Evolutionary conservation across 2,888 invertebrate genomes (phyloP), one percentile per base, ranked within the genome.

Genomic region (Augochlorella aurata): DNA sequence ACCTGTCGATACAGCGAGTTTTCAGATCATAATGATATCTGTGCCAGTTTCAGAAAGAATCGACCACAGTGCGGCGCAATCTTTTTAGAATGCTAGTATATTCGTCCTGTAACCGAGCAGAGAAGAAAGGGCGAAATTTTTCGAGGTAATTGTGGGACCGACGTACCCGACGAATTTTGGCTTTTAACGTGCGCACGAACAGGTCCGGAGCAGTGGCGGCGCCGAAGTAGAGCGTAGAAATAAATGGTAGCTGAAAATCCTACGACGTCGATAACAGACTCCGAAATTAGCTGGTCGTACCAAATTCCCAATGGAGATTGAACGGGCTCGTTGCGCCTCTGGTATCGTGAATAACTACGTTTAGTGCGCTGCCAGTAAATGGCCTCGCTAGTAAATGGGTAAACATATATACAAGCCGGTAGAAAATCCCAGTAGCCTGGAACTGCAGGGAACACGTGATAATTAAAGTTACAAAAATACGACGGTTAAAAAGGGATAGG

Each of bases 221-320:
- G 21, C 54, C 72, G 76, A 77, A 78, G 77, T 74, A 44, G 81
- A 85, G 83, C 87, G 83, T 77, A 81, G 87, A 84, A 88, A 86
- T 88, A 88, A 88, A 88, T 88, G 88, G 82, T 74, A 81, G 85
- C 81, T 83, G 86, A 88, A 88, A 88, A 88, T 88, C 88, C 88
- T 88, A 84, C 88, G 88, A 87, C 88, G 85, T 88, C 86, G 88
- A 87, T 88, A 87, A 88, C 88, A 88, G 87, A 88, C 86, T 88
- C 85, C 83, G 85, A 88, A 88, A 88, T 88, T 88, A 88, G 88
- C 87, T 82, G 81, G 85, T 84, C 87, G 87, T 88, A 85, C 87
- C 88, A 83, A 88, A 88, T 88, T 88, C 88, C 88, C 88, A 88
- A 88, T 88, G 84, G 88, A 88, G 87, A 88, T 88, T 85, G 87